Conservation (phyloP, 2,797 vertebrate genomes). For the Urocyon cinereoargenteus region DNA sequence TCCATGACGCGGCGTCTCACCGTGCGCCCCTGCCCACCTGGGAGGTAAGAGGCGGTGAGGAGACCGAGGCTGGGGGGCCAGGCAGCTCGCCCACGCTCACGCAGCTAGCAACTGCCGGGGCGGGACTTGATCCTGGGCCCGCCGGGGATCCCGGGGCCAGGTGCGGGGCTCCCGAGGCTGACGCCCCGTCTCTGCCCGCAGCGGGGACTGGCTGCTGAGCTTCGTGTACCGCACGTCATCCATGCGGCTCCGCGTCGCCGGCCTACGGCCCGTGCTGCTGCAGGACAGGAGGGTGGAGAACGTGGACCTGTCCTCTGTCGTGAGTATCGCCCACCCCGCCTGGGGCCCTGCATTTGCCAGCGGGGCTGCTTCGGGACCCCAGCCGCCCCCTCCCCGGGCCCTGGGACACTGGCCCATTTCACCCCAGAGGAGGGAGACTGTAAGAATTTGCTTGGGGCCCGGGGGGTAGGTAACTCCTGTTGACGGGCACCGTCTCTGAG, state of each 20-base stretch:
- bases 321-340: constrained; percentile 85
- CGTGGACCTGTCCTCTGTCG: constrained; percentile 96
- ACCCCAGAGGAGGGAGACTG: accelerated
- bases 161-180: background rate
- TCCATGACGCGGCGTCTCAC: accelerated
- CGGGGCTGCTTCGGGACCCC: background rate
- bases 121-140: background rate
- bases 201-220: constrained; percentile 97
- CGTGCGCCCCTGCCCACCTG: accelerated
- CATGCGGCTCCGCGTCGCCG: constrained; percentile 94
- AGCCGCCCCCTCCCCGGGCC: accelerated
- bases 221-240: constrained; percentile 96
- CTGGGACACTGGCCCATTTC: background rate
- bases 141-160: too few relatives aligned
- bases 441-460: background rate
- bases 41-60: background rate
- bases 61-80: background rate
- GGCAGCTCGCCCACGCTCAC: background rate
- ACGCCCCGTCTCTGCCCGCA: constrained; percentile 74
- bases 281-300: constrained; percentile 94
- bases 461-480: background rate
- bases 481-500: too few relatives aligned
- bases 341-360: background rate
- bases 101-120: background rate
- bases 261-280: constrained; percentile 94